A percentile compares a stretch with the other conserved stretches of the same genome.
Conservation (phyloP, 1,140 invertebrate species). For the Cotesia typhae region DNA sequence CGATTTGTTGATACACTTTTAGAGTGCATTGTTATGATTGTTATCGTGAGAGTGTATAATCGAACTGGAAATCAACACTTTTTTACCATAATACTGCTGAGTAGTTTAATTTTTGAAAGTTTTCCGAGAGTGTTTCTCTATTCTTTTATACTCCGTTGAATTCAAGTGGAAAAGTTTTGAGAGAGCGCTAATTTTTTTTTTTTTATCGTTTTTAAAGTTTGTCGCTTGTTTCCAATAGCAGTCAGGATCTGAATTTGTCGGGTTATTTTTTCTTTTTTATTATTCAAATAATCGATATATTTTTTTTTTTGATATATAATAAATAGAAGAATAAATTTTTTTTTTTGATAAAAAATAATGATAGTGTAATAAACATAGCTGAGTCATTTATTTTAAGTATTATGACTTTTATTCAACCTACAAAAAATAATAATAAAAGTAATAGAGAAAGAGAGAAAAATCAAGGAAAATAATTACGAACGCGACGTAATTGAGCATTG, state of each 20-base stretch:
- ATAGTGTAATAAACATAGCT: too few relatives aligned
- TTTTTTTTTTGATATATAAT: neutral
- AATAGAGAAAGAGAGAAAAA: neutral
- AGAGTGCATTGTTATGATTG: too few relatives aligned
- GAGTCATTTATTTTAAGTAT: slow-evolving; percentile 1
- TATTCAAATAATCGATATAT: too few relatives aligned
- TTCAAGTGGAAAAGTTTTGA: neutral
- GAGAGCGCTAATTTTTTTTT: neutral
- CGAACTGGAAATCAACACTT: too few relatives aligned
- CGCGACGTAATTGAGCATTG: slow-evolving; percentile 36
- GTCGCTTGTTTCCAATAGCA: slow-evolving; percentile 7
- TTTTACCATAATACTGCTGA: slow-evolving; percentile 2
- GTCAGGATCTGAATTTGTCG: neutral
- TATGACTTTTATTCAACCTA: slow-evolving; percentile 25
- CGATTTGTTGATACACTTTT: too few relatives aligned
- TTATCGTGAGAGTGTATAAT: too few relatives aligned
- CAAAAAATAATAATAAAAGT: neutral
- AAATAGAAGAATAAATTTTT: neutral
- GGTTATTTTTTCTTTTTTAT: too few relatives aligned
- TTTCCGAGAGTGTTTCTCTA: slow-evolving; percentile 20
- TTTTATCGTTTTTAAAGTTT: slow-evolving; percentile 9
- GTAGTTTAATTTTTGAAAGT: neutral
- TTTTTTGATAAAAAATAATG: too few relatives aligned
- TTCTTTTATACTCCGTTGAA: slow-evolving; percentile 1
- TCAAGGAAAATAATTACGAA: slow-evolving; percentile 27